Evolutionary conservation across 2,888 invertebrate species (phyloP).

Genomic region (Leptopilina drosophilae): DNA sequence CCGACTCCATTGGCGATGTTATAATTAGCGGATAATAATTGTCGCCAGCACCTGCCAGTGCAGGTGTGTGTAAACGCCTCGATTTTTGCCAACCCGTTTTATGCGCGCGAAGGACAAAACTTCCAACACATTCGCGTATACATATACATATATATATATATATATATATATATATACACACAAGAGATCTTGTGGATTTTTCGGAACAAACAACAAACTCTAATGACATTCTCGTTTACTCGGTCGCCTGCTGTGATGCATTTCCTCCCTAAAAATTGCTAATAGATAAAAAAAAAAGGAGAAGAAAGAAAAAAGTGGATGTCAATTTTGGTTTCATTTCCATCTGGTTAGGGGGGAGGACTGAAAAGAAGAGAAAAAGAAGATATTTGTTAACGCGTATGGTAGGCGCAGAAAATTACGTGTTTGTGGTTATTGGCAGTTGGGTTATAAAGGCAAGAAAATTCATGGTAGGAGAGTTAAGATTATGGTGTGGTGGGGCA

Average conservation of each 20-base stretch:
- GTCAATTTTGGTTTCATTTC: slow-evolving; percentile 51
- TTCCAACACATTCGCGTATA: not conserved
- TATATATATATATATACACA: too few relatives aligned
- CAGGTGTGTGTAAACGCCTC: slow-evolving; percentile 47
- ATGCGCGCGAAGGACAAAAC: slow-evolving; percentile 2
- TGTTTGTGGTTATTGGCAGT: slow-evolving; percentile 73
- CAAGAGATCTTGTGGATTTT: slow-evolving; percentile 12
- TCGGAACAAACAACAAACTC: not conserved
- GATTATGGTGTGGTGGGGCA: slow-evolving; percentile 49
- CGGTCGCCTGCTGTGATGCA: slow-evolving; percentile 49
- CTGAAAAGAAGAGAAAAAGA: slow-evolving; percentile 19
- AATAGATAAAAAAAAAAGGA: not conserved
- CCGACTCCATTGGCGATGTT: slow-evolving; percentile 50
- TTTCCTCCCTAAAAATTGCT: slow-evolving; percentile 22
- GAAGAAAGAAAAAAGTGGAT: not conserved
- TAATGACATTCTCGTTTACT: slow-evolving; percentile 4
- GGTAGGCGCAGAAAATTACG: slow-evolving; percentile 71
- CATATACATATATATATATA: too few relatives aligned
- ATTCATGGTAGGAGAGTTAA: slow-evolving; percentile 51
- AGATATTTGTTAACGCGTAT: slow-evolving; percentile 48
- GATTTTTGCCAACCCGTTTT: slow-evolving; percentile 49
- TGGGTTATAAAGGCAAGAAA: slow-evolving; percentile 65
- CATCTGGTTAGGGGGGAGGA: slow-evolving; percentile 61
- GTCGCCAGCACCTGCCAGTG: slow-evolving; percentile 47
- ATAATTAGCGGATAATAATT: slow-evolving; percentile 55